phyloP scores from a whole-genome alignment of 2,797 vertebrate genomes.

The Phyllotis vaccarum region DNA sequence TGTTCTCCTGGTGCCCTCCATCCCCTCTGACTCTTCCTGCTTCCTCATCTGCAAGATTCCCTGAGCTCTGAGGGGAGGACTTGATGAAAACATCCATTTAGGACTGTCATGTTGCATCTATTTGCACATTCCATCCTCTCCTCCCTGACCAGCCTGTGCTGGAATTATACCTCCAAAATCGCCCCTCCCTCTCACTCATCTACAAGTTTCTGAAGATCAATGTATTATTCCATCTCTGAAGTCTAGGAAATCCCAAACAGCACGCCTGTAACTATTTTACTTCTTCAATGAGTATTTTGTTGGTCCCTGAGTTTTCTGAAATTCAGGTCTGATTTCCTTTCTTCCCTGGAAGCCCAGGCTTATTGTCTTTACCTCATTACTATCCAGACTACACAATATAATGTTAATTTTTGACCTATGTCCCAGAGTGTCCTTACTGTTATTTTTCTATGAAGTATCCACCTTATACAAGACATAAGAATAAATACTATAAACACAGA shows the following conservation, averaged over 20 bases:
- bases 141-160: not conserved
- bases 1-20: not conserved
- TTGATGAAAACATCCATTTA: not conserved
- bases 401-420: not conserved
- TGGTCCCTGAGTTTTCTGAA: not conserved
- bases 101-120: not conserved
- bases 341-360: not conserved
- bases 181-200: not conserved
- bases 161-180: not conserved
- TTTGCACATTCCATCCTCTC: not conserved
- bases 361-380: conserved; percentile 2
- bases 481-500: not conserved
- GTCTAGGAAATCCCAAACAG: not conserved
- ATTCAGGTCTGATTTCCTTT: not conserved
- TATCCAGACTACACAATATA: not conserved
- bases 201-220: not conserved
- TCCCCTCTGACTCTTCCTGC: not conserved
- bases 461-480: not conserved
- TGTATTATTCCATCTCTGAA: not conserved
- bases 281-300: not conserved
- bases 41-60: not conserved
- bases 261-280: not conserved
- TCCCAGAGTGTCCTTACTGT: not conserved
- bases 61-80: not conserved
- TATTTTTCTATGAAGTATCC: conserved; percentile 19